phyloP scores from a whole-genome alignment of 2,797 vertebrate species.

The Selene dorsalis region DNA sequence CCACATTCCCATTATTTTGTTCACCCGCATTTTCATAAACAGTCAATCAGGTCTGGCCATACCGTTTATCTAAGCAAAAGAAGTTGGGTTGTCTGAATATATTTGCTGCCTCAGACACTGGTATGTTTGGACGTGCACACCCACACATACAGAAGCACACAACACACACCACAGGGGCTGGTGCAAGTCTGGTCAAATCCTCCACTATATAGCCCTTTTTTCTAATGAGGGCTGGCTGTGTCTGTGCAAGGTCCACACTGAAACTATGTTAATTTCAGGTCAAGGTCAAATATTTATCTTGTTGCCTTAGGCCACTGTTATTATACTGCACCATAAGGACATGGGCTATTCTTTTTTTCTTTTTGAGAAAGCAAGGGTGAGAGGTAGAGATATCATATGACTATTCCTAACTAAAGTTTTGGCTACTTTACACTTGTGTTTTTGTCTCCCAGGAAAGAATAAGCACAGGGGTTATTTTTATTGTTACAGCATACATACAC shows the following conservation, averaged over 20 bases:
- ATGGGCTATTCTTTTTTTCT: neutral
- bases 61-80: neutral
- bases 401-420: constrained; percentile 2
- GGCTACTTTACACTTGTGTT: constrained; percentile 26
- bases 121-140: neutral
- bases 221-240: constrained; percentile 26
- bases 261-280: constrained; percentile 23
- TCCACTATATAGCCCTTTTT: constrained; percentile 23
- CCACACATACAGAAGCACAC: neutral
- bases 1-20: constrained; percentile 36
- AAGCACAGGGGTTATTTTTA: constrained; percentile 22
- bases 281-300: constrained; percentile 45
- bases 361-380: neutral
- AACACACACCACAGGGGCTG: neutral
- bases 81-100: neutral
- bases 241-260: constrained; percentile 13
- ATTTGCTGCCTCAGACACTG: constrained; percentile 22
- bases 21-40: constrained; percentile 39
- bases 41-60: constrained; percentile 30
- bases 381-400: neutral
- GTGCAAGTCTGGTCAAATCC: constrained; percentile 16
- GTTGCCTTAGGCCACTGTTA: neutral
- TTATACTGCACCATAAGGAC: neutral
- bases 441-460: constrained; percentile 20
- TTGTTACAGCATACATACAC: constrained; percentile 8